Evolutionary conservation across 1,140 invertebrate species (phyloP).

Genomic region (Drosophila pseudoobscura): DNA sequence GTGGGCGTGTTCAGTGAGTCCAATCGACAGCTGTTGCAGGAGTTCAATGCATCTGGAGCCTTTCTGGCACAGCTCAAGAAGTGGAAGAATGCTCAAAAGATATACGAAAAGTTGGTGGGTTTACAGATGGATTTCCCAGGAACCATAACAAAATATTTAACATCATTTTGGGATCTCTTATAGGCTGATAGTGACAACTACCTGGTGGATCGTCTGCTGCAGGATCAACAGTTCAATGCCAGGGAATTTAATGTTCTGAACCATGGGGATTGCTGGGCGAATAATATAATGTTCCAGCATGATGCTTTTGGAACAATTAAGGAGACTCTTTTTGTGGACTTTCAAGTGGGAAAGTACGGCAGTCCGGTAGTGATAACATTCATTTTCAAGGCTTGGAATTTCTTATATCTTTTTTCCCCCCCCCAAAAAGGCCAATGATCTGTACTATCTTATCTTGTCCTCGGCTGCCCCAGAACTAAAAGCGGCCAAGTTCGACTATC

Average conservation of each 20-base stretch:
- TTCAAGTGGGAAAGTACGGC: conserved; percentile 80
- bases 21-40: conserved; percentile 70
- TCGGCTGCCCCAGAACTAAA: conserved; percentile 72
- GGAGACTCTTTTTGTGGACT: conserved; percentile 72
- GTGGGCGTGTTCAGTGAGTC: conserved; percentile 66
- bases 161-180: background rate
- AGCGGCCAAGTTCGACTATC: conserved; percentile 66
- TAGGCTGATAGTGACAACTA: conserved; percentile 73
- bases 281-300: conserved; percentile 87
- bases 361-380: conserved; percentile 43
- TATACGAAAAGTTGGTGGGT: conserved; percentile 73
- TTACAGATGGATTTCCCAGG: background rate
- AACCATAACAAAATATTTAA: too few relatives aligned
- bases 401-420: background rate
- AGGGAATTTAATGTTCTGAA: conserved; percentile 86
- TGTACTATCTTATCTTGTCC: conserved; percentile 76
- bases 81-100: conserved; percentile 70
- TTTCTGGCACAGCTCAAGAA: conserved; percentile 75
- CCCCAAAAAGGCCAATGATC: conserved; percentile 58
- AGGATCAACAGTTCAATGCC: conserved; percentile 70
- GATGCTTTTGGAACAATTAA: conserved; percentile 82
- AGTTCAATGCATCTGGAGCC: conserved; percentile 66
- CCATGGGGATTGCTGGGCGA: conserved; percentile 88
- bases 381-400: background rate
- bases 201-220: conserved; percentile 70